phyloP scores from a whole-genome alignment of 2,113 vertebrate genomes.

The Amblyopsis rosae region DNA sequence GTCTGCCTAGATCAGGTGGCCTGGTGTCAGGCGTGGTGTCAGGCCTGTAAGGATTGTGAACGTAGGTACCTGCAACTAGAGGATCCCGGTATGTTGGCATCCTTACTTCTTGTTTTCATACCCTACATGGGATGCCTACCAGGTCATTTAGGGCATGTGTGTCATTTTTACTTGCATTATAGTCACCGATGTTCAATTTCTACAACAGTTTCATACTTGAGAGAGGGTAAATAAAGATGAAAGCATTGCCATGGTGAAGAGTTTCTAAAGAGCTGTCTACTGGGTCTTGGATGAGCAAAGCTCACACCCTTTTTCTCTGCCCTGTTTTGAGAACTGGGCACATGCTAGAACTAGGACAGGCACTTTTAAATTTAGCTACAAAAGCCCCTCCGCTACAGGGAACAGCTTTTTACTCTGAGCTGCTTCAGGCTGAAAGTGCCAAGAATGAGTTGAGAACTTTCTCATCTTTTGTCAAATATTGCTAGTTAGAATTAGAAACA shows the following conservation, averaged over 20 bases:
- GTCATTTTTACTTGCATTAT: background rate
- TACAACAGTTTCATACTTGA: background rate
- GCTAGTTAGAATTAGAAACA: background rate
- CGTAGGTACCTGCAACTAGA: constrained; percentile 18
- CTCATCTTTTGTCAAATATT: constrained; percentile 12
- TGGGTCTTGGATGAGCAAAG: constrained; percentile 6
- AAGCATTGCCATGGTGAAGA: constrained; percentile 8
- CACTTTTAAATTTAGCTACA: constrained; percentile 77
- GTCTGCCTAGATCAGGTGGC: constrained; percentile 13
- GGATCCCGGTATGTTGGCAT: constrained; percentile 6
- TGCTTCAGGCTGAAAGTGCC: constrained; percentile 49
- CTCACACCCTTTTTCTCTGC: constrained; percentile 46
- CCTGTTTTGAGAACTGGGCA: constrained; percentile 62
- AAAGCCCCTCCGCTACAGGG: constrained; percentile 64
- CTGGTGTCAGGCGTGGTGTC: constrained; percentile 26
- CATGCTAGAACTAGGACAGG: constrained; percentile 71
- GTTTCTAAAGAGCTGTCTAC: background rate
- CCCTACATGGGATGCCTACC: background rate
- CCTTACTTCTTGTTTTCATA: background rate
- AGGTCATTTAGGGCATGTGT: background rate
- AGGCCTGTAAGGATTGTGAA: constrained; percentile 21
- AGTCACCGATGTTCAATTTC: background rate
- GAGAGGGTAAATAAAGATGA: constrained; percentile 1
- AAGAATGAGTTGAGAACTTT: constrained; percentile 57
- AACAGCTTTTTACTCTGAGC: constrained; percentile 70